phyloP scores from a whole-genome alignment of 1,140 invertebrate species.

The Argopecten irradians region DNA sequence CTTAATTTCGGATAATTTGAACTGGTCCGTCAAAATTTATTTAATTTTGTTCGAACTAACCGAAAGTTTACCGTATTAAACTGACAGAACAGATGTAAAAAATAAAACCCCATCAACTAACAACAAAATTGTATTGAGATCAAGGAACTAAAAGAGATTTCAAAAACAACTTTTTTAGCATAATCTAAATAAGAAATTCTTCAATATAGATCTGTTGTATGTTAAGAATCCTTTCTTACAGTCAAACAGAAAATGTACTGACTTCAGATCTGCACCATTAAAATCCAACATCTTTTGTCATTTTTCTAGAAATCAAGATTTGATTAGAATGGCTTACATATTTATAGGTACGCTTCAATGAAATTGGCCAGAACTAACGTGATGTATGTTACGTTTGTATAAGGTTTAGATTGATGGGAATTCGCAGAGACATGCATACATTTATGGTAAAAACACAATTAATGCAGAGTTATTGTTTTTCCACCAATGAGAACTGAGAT shows the following conservation, averaged over 20 bases:
- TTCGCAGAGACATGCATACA: background rate
- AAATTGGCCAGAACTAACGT: background rate
- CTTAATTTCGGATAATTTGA: no score
- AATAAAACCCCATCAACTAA: background rate
- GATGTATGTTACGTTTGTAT: background rate
- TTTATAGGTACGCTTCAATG: background rate
- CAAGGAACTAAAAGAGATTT: background rate
- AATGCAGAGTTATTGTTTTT: background rate
- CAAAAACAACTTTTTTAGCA: background rate
- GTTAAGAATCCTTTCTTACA: background rate
- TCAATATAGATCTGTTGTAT: background rate
- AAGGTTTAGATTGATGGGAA: background rate
- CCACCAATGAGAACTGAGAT: background rate
- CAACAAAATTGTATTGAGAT: background rate
- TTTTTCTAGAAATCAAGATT: conserved; percentile 6
- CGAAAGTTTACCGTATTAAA: no score
- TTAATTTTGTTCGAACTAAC: no score
- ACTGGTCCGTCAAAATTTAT: no score
- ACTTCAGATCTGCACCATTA: no score
- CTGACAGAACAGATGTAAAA: background rate
- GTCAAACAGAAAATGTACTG: background rate
- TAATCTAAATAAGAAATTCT: background rate
- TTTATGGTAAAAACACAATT: background rate
- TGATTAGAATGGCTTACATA: background rate
- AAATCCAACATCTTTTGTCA: background rate